Evolutionary conservation across 2,113 vertebrate species (phyloP), one percentile per base, ranked within the genome.

Genomic region (Entomyzon cyanotis): DNA sequence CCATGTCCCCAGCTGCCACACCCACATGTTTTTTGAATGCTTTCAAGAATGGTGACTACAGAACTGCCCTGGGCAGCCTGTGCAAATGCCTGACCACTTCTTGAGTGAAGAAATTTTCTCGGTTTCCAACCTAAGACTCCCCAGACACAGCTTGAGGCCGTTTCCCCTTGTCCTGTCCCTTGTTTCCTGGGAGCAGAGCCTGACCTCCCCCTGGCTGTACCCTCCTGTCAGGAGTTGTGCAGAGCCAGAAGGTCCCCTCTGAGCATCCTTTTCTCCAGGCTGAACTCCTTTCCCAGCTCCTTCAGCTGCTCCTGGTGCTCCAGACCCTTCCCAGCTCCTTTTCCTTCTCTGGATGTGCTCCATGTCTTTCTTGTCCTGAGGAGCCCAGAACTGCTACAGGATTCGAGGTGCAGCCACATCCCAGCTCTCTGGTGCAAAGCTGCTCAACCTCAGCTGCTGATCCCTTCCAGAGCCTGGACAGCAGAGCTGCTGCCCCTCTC

Each of bases 171-270:
- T 62, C n/a, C 56, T 79, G 24, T 87, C 41, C 28, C 56, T 44
- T 62, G 47, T 41, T 53, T 39, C 28, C 28, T 46, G 39, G 56
- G 8, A 39, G 74, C 55, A 70, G 4, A 87, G 4, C 41, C 47
- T 0, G 1, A 25, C 4, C 16, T 18, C 9, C 12, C 17, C 0
- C 44, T 14, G 5, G 24, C 47, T 70, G 39, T 18, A 19, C 37
- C 74, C 64, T 78, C 55, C 73, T 78, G 64, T 2, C 44, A 68
- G 53, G 64, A 53, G 11, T 3, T 68, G 55, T 68, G 55, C 33
- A 87, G 73, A 60, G 37, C 33, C 63, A 77, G 0, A 49, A 9
- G 25, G 13, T 1, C 4, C 37, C 46, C 5, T n/a, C 64, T 24
- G 56, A 87, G 5, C 28, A 46, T 24, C 64, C 56, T 63, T 41